A percentile compares a stretch with the other conserved stretches of the same genome.
These are phyloP conservation scores for Trinectes maculatus DNA, from an alignment of 2,113 vertebrate species.

Conservation along the genomic window DNA sequence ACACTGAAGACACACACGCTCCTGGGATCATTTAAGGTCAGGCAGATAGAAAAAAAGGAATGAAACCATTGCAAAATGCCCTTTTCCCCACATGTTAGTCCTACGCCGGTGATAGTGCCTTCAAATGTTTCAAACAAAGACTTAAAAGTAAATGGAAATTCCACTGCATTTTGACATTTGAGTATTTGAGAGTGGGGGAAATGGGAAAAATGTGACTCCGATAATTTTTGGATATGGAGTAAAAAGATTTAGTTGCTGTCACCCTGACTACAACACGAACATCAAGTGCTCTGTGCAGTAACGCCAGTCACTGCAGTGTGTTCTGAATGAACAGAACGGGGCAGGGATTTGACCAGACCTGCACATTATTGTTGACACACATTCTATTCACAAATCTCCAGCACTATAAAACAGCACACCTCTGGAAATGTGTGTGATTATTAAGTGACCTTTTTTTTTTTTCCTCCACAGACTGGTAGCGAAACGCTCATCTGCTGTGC, in stretches of 20 bases:
- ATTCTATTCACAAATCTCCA: slow-evolving; percentile 36
- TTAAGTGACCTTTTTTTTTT: slow-evolving; percentile 5
- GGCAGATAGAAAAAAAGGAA: slow-evolving; percentile 12
- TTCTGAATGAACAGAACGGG: slow-evolving; percentile 31
- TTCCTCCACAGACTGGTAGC: background rate
- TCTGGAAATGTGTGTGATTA: background rate
- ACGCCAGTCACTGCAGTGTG: slow-evolving; percentile 22
- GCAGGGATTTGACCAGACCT: slow-evolving; percentile 60
- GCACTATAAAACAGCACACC: slow-evolving; percentile 20
- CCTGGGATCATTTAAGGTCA: slow-evolving; percentile 43
- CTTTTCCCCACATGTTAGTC: slow-evolving; percentile 33
- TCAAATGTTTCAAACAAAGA: slow-evolving; percentile 23
- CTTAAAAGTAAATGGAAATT: slow-evolving; percentile 38
- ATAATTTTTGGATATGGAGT: slow-evolving; percentile 15
- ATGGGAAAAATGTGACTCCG: background rate
- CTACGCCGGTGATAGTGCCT: slow-evolving; percentile 26
- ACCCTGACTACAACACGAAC: slow-evolving; percentile 32
- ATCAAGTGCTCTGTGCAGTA: slow-evolving; percentile 51
- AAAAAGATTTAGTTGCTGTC: slow-evolving; percentile 30
- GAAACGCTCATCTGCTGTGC: background rate
- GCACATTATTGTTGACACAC: slow-evolving; percentile 41
- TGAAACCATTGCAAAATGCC: slow-evolving; percentile 16
- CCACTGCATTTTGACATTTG: background rate
- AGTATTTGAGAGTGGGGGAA: slow-evolving; percentile 11
- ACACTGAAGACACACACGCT: slow-evolving; percentile 25